Conservation (phyloP, 1,140 invertebrate genomes). For the Calephelis virginiensis region DNA sequence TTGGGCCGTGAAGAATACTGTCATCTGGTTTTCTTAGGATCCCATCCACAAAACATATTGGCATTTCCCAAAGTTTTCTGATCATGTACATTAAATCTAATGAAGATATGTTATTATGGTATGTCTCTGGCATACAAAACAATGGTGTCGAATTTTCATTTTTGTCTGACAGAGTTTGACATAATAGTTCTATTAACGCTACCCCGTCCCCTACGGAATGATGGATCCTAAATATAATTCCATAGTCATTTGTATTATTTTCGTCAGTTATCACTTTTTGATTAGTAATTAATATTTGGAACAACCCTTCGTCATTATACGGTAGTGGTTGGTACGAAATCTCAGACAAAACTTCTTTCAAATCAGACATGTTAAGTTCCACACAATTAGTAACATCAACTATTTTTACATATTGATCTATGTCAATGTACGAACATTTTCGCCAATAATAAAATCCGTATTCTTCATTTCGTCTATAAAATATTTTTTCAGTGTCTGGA, state of each 20-base stretch:
- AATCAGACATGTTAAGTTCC: constrained; percentile 40
- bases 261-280: constrained; percentile 43
- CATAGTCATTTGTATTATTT: constrained; percentile 47
- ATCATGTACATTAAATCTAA: constrained; percentile 40
- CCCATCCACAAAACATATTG: constrained; percentile 52
- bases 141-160: constrained; percentile 25
- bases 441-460: constrained; percentile 78
- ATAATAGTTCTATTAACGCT: constrained; percentile 71
- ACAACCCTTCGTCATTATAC: constrained; percentile 63
- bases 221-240: constrained; percentile 76
- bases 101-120: constrained; percentile 30
- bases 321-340: constrained; percentile 66
- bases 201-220: constrained; percentile 77
- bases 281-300: constrained; percentile 76
- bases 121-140: constrained; percentile 38
- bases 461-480: constrained; percentile 63
- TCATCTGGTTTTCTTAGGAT: constrained; percentile 58
- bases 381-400: constrained; percentile 50
- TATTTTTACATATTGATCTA: constrained; percentile 64
- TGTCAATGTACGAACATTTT: constrained; percentile 53
- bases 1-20: constrained; percentile 58
- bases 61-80: constrained; percentile 44
- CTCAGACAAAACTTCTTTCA: constrained; percentile 61
- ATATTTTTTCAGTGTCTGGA: constrained; percentile 53
- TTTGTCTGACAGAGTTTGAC: constrained; percentile 65